Evolutionary conservation across 2,888 invertebrate genomes (phyloP), one percentile per base, ranked within the genome.

Genomic region (Metallyticus violacea): DNA sequence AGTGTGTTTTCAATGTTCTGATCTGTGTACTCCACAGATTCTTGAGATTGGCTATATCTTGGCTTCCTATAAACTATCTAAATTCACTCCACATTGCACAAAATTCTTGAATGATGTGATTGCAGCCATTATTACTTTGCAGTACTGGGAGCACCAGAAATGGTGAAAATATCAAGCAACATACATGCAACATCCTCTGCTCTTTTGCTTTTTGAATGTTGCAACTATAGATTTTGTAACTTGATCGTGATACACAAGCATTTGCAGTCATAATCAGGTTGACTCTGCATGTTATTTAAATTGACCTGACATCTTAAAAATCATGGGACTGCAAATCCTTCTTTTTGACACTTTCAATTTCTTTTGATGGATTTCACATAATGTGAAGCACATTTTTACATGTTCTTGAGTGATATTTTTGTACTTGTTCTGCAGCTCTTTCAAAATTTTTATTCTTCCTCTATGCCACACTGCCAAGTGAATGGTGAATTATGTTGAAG

Each of bases 231-330:
- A 92, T 90, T 91, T 91, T n/a, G 91, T 92, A 0, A 90, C 86
- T 88, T 91, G 90, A 86, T 91, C 91, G 89, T 91, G 91, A 85
- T 91, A 91, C 6, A 90, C 90, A 86, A 91, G 88, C 91, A 92
- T 86, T 90, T 91, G 88, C 87, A 90, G 30, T 3, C 6, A 29
- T 29, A 6, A 6, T 90, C 87, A 25, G 88, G 88, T 91, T n/a
- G n/a, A n/a, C n/a, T n/a, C n/a, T n/a, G n/a, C n/a, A n/a, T n/a
- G n/a, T n/a, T n/a, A n/a, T n/a, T n/a, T 1, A 91, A 87, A 89
- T 91, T 91, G 1, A 91, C 91, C 89, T 91, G 91, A 85, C 91
- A 91, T 77, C n/a, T 90, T 40, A 30, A 85, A 62, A 9, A 88
- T 25, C 76, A 89, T 88, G 22, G 89, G 88, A 85, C 83, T 85